These are phyloP conservation scores for Oceanodroma leucorhoa DNA, from an alignment of 2,797 vertebrate genomes.

Conservation along the genomic window DNA sequence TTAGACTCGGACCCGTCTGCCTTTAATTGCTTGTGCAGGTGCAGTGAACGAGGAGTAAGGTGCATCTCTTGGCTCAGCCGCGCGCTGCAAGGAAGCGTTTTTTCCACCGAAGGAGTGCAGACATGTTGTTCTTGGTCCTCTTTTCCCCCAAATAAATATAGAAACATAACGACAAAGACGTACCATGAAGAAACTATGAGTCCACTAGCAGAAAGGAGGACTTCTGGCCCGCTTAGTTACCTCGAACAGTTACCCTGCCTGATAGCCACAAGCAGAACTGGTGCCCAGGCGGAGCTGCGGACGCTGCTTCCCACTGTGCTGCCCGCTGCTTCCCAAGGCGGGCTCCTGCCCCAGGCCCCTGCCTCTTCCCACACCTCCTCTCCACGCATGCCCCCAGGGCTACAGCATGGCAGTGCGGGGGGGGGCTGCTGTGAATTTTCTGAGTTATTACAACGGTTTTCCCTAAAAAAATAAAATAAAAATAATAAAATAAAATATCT, in stretches of 20 bases:
- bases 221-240: background rate
- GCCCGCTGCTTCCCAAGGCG: background rate
- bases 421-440: background rate
- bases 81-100: accelerated
- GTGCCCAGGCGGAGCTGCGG: accelerated
- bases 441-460: background rate
- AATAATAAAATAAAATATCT: background rate
- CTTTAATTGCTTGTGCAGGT: background rate
- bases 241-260: background rate
- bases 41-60: background rate
- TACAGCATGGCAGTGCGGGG: accelerated
- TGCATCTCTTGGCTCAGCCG: background rate
- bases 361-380: background rate
- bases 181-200: background rate
- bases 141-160: background rate
- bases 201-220: background rate
- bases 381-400: accelerated
- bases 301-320: accelerated
- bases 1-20: accelerated
- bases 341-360: background rate
- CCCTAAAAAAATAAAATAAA: background rate
- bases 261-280: accelerated
- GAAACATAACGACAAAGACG: background rate
- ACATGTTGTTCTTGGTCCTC: background rate
- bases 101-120: background rate